Conservation (phyloP, 1,140 invertebrate genomes). For the Tetranychus cinnabarinus region DNA sequence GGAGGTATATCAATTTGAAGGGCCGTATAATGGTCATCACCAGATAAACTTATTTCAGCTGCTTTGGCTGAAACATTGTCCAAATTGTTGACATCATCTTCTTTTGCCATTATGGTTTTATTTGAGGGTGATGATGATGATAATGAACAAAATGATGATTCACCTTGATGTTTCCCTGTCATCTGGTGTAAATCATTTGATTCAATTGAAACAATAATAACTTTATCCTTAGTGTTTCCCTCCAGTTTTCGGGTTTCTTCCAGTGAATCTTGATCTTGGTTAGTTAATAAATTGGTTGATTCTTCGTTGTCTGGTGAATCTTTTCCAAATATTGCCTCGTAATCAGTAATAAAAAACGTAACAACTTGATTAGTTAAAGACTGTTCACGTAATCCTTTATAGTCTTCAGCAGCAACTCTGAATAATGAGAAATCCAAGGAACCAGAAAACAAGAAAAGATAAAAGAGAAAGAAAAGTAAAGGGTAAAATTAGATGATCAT, state of each 20-base stretch:
- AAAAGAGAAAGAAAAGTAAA: neutral
- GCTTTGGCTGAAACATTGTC: too few relatives aligned
- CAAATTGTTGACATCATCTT: too few relatives aligned
- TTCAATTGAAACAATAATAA: neutral
- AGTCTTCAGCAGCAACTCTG: conserved; percentile 12
- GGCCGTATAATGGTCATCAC: neutral
- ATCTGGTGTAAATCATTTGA: neutral
- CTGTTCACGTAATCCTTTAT: conserved; percentile 21
- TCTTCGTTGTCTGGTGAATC: neutral
- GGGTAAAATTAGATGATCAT: neutral
- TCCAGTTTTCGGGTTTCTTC: neutral
- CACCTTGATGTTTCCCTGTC: too few relatives aligned
- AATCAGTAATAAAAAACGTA: conserved; percentile 21
- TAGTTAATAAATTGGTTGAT: neutral
- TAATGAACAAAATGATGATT: too few relatives aligned
- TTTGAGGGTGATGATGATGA: too few relatives aligned
- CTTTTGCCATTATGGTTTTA: too few relatives aligned
- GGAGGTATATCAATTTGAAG: neutral
- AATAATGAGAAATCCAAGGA: neutral
- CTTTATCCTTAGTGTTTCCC: neutral
- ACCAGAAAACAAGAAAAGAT: neutral
- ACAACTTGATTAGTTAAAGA: conserved; percentile 23
- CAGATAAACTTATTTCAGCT: neutral
- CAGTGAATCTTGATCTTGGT: neutral
- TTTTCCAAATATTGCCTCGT: conserved; percentile 19